Evolutionary conservation across 2,797 vertebrate genomes (phyloP).

Genomic region (Smutsia temminckii): DNA sequence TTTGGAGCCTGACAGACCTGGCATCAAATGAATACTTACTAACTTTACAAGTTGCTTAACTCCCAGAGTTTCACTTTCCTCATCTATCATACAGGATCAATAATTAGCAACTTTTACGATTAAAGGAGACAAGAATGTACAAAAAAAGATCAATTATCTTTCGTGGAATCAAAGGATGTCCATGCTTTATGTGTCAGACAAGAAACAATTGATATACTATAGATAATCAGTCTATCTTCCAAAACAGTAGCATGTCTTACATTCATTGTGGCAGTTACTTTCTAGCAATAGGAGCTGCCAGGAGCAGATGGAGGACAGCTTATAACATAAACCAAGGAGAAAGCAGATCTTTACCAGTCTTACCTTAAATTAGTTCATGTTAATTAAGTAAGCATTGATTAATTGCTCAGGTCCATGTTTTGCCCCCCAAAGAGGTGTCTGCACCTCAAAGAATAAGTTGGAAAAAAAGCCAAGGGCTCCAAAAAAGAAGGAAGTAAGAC

Average conservation of each 20-base stretch:
- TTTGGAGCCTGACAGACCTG: neutral
- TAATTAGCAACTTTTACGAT: constrained; percentile 5
- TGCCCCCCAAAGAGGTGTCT: neutral
- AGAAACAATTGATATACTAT: constrained; percentile 20
- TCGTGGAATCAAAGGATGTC: neutral
- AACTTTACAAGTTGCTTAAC: neutral
- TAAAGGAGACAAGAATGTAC: neutral
- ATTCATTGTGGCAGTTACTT: constrained; percentile 47
- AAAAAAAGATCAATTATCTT: neutral
- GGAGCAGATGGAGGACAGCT: constrained; percentile 47
- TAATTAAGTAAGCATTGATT: neutral
- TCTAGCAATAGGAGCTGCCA: constrained; percentile 40
- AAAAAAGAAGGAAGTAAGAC: neutral
- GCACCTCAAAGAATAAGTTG: neutral
- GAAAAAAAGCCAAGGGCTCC: neutral
- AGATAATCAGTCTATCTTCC: neutral
- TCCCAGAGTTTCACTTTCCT: neutral
- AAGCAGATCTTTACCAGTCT: constrained; percentile 11
- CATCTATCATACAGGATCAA: neutral
- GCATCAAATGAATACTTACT: neutral
- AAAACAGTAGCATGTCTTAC: constrained; percentile 25
- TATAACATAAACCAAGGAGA: constrained; percentile 48
- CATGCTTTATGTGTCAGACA: constrained; percentile 6
- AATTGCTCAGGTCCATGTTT: neutral
- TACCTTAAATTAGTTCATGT: constrained; percentile 44